Base-by-base conservation (phyloP, 2,888 invertebrate genomes). In the Cactoblastis cactorum region DNA sequence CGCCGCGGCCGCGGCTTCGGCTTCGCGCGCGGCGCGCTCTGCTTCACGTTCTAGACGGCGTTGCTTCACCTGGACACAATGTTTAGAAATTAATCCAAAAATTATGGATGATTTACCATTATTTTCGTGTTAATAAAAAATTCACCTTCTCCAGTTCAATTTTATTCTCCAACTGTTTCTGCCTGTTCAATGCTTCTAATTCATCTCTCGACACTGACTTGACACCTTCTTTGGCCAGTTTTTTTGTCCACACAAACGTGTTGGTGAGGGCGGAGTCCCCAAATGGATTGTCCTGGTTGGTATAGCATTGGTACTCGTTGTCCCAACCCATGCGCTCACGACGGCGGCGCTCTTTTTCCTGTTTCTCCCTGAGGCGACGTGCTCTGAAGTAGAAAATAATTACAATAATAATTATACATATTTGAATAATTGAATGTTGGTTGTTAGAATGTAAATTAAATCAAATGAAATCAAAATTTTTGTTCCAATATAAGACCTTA, bases 241-340 rank as follows among this genome's bases (percentile, higher is more conserved):
- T 99, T 82, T 99, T 99, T 17, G 92, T 91, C 99, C 99, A 99
- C 0, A 98, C 96, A 83, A 99, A 99, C 0, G 97, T 96, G 28
- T 98, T 95, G 3, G 98, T 92, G 34, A 99, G 91, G 67, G 97
- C 97, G 0, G 96, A 96, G 90, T 99, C 99, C 0, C 99, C 99
- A 80, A 99, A 99, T 0, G 99, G 99, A 86, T 99, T 99, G 80
- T 99, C 98, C 48, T 96, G 95, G 80, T 99, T 98, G 0, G 99
- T 98, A 73, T 99, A 99, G 71, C 97, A 97, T 55, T 98, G 92
- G 75, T 98, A 98, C 78, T 98, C 98, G 58, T 95, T 96, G 78
- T 98, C 98, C 98, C 98, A 98, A 4, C 98, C 98, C 97, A 98
- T 98, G 59, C 96, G 91, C 76, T 97, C 96, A 51, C 97, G 95